These are phyloP conservation scores for Zoroaster sp. DNA, from an alignment of 53 echinoderm and acorn worm species.

Conservation along the genomic window DNA sequence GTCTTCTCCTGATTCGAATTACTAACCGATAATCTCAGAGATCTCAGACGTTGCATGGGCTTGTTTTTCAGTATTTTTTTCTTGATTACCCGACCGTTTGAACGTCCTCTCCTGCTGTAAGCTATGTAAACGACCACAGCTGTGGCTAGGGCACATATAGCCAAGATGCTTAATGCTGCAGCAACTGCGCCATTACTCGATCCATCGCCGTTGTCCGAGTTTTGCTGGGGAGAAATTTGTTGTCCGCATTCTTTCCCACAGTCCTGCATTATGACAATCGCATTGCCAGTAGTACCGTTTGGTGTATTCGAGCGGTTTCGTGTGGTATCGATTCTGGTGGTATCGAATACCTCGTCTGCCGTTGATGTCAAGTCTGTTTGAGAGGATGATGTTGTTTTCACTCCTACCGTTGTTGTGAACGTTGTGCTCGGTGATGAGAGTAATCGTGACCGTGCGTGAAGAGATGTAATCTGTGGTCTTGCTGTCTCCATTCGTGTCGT, in stretches of 20 bases:
- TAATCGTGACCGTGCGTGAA: not conserved
- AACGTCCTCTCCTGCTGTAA: not conserved
- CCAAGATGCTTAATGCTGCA: not conserved
- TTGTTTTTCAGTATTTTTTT: slow-evolving; percentile 22
- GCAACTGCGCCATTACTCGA: not conserved
- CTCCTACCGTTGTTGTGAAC: not conserved
- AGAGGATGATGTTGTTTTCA: not conserved
- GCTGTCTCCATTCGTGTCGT: not conserved
- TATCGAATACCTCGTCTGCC: not conserved
- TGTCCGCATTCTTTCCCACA: not conserved
- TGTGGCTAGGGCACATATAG: not conserved
- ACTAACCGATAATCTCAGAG: not conserved
- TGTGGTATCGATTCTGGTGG: not conserved
- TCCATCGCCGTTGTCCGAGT: not conserved
- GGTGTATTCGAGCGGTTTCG: not conserved
- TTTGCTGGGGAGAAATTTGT: slow-evolving; percentile 6
- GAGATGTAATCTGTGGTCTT: not conserved
- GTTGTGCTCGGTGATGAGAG: not conserved
- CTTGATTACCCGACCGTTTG: slow-evolving; percentile 16
- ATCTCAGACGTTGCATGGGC: slow-evolving; percentile 7
- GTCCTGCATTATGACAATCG: not conserved
- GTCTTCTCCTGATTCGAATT: not conserved
- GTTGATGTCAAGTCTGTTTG: not conserved
- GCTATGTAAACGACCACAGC: not conserved
- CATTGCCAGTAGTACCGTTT: not conserved